phyloP scores from a whole-genome alignment of 1,140 invertebrate genomes.

The Drosophila pallidifrons region DNA sequence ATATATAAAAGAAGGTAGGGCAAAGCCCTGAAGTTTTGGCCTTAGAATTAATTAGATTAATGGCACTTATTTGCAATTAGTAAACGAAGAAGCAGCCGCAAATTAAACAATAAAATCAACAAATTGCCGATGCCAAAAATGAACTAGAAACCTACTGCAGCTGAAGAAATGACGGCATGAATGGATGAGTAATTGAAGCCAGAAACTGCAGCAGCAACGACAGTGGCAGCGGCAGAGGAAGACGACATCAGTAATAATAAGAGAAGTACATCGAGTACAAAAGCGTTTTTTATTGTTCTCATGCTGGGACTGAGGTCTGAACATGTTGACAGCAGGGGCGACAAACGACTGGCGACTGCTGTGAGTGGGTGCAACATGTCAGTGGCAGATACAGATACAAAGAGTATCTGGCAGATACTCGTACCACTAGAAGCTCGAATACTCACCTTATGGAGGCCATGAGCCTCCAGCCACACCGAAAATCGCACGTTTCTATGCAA shows the following conservation, averaged over 20 bases:
- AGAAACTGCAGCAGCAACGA: constrained; percentile 3
- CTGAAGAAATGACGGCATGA: constrained; percentile 64
- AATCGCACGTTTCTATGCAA: constrained; percentile 83
- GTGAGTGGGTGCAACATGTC: constrained; percentile 61
- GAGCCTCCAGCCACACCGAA: constrained; percentile 59
- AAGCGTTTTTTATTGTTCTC: constrained; percentile 65
- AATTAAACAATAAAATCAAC: constrained; percentile 64
- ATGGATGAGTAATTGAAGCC: constrained; percentile 71
- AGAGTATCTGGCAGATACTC: constrained; percentile 63
- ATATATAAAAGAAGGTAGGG: background rate
- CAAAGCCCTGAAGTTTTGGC: background rate
- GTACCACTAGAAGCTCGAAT: constrained; percentile 22
- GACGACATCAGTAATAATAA: constrained; percentile 15
- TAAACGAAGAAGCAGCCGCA: constrained; percentile 45
- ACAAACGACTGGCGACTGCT: constrained; percentile 40
- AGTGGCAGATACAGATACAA: constrained; percentile 36
- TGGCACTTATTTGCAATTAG: constrained; percentile 49
- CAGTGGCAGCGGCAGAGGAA: background rate
- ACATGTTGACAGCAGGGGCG: constrained; percentile 72
- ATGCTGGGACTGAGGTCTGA: constrained; percentile 58
- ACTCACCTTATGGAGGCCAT: constrained; percentile 48
- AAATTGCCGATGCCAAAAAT: constrained; percentile 57
- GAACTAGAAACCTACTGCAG: constrained; percentile 28
- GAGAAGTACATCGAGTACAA: constrained; percentile 27
- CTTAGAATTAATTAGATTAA: constrained; percentile 37